Conservation (phyloP, 1,140 invertebrate genomes). For the Leguminivora glycinivorella region DNA sequence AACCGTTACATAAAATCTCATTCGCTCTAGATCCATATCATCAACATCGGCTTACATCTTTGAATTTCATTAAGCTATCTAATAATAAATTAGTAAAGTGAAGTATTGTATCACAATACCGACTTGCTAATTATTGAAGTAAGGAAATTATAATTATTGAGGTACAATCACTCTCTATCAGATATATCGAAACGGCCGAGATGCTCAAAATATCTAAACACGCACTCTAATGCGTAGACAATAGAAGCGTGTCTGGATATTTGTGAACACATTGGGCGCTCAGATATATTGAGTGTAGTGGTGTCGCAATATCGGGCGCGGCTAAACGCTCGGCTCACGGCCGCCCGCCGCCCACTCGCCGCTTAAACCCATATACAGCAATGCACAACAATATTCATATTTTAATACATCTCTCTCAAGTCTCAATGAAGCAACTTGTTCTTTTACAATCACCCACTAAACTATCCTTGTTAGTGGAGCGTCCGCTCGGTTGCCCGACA, state of each 20-base stretch:
- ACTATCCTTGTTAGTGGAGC: slow-evolving; percentile 19
- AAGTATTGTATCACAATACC: not conserved
- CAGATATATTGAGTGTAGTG: too few species aligned
- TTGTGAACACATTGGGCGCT: too few species aligned
- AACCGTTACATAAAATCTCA: too few species aligned
- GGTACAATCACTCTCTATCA: too few species aligned
- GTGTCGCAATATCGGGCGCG: slow-evolving; percentile 63
- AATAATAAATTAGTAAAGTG: not conserved
- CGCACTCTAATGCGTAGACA: too few species aligned
- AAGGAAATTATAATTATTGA: slow-evolving; percentile 62
- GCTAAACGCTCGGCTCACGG: slow-evolving; percentile 69
- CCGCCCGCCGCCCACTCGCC: slow-evolving; percentile 69
- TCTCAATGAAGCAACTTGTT: slow-evolving; percentile 51
- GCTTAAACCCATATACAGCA: slow-evolving; percentile 73
- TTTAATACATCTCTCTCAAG: slow-evolving; percentile 51
- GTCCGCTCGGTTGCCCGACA: slow-evolving; percentile 3
- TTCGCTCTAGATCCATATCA: too few species aligned
- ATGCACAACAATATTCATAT: slow-evolving; percentile 65
- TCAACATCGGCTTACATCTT: not conserved
- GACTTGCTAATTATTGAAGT: slow-evolving; percentile 53
- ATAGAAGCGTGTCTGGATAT: too few species aligned
- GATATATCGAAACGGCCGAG: too few species aligned
- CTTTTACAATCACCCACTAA: slow-evolving; percentile 51
- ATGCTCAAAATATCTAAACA: too few species aligned
- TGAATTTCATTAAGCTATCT: not conserved